Evolutionary conservation across 2,797 vertebrate species (phyloP), one percentile per base, ranked within the genome.

Genomic region (Paedocypris micromegethes): DNA sequence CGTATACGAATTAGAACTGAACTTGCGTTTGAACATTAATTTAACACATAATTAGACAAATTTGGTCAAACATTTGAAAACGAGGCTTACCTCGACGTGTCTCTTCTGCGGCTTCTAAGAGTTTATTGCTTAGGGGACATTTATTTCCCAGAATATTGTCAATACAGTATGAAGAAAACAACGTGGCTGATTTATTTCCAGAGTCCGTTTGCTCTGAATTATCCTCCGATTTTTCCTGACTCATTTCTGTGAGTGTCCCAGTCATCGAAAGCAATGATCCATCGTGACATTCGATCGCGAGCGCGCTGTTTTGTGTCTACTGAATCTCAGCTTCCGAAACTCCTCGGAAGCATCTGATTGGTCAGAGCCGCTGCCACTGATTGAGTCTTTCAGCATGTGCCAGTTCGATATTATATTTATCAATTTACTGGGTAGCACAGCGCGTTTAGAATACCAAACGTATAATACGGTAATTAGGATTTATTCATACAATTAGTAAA

Each of bases 131-230:
- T 75, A 90, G 88, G 0, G 90, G 90, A 78, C 89, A 91, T 67
- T 86, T 90, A 70, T 89, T 86, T 80, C 90, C 89, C 79, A 93
- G 84, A 72, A 93, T 92, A 80, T 90, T 93, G 84, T 93, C 91
- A 80, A 93, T 93, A 81, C 91, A 92, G 83, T 93, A 91, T 52
- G 91, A 91, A 63, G 92, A 93, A 65, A 91, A 87, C 78, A 91
- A 83, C 84, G 88, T 88, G 72, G 89, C 87, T 52, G 90, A 89
- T 88, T 89, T 91, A 86, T 87, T 88, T 86, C 88, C 90, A 82
- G 84, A 89, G 62, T 91, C 88, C 48, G 87, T 84, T 80, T 87
- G 88, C 76, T 91, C 86, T 9, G 86, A 76, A 77, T 82, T 84
- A 79, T 88, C 88, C 73, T 90, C 87, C 74, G 86, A 86, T 78